Percentiles rank a stretch among this genome's conserved stretches.
These are phyloP conservation scores for Metridium senile DNA, from an alignment of 92 coral and sea anemone genomes.

Conservation along the genomic window DNA sequence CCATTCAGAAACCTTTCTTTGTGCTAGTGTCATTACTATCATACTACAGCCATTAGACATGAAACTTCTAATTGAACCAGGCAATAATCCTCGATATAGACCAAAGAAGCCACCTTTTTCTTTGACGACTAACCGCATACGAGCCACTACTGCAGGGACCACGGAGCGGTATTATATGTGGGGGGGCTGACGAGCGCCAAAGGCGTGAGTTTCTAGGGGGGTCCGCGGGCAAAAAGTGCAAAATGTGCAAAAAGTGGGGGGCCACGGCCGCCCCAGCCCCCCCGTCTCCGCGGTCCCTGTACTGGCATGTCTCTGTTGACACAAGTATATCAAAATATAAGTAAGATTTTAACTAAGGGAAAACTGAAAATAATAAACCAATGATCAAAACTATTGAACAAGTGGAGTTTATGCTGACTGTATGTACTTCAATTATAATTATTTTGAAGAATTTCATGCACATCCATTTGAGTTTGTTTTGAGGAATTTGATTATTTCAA, in stretches of 20 bases:
- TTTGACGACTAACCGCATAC: slow-evolving; percentile 74
- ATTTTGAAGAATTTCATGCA: too few species aligned
- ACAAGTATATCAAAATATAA: too few species aligned
- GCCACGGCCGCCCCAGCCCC: too few species aligned
- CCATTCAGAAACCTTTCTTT: slow-evolving; percentile 87
- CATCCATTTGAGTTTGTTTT: too few species aligned
- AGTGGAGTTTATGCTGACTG: background rate
- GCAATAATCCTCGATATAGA: slow-evolving; percentile 79
- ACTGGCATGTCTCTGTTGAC: slow-evolving; percentile 76
- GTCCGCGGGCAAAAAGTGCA: too few species aligned
- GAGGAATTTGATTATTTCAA: too few species aligned
- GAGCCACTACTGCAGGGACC: slow-evolving; percentile 71
- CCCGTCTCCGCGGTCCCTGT: too few species aligned
- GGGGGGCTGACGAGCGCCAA: too few species aligned
- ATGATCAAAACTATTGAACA: background rate
- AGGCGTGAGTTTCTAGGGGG: too few species aligned
- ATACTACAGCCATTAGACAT: slow-evolving; percentile 92
- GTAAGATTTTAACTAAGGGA: too few species aligned
- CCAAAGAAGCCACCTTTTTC: slow-evolving; percentile 81
- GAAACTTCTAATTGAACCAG: slow-evolving; percentile 88
- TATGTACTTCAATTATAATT: background rate
- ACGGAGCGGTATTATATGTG: too few species aligned
- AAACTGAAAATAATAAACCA: background rate
- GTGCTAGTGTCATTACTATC: slow-evolving; percentile 95
- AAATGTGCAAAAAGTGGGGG: too few species aligned